Base-by-base conservation (phyloP, 92 coral and sea anemone species). In the Siderastrea radians region DNA sequence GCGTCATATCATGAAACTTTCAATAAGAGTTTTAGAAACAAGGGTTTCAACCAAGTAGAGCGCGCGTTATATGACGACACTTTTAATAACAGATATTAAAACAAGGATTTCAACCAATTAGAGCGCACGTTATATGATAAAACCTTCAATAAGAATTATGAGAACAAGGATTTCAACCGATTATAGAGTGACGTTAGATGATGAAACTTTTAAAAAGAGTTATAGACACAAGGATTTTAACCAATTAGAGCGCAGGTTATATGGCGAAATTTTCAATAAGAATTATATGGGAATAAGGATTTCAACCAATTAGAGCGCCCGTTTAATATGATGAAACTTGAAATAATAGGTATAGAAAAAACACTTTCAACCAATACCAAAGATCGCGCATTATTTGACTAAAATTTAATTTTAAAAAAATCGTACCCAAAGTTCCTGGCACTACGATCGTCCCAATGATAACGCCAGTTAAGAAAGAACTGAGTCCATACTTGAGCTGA, bases 401-500 rank as follows among this genome's bases (percentile, higher is more conserved):
- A 26, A 26, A 26, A 26, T 26, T 7, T 64, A 64, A 5, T 9
- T 3, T 38, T 14, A 38, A 6, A 10, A 50, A 0, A 68, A 10
- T 3, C 91, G 50, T 81, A 91, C 96, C 79, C 10, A 72, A 79
- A 74, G 82, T 79, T 43, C 88, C 82, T 4, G 93, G 95, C 1
- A 89, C 86, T 17, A 93, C 53, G 7, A 85, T 71, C n/a, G 75
- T 72, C 4, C 94, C 96, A n/a, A 95, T 77, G 48, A 84, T 85
- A 7, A 84, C 71, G 6, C 98, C 98, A 4, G 96, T 60, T 11
- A 78, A 5, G 8, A 84, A 86, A 7, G 94, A 72, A 66, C 79
- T 92, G 26, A 93, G 73, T 3, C 89, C 91, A 77, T 75, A 95
- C 88, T 93, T 93, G 59, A 95, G 68, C 77, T 85, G 94, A 46